Evolutionary conservation across 2,888 invertebrate genomes (phyloP).

Genomic region (Willowsia nigromaculata): DNA sequence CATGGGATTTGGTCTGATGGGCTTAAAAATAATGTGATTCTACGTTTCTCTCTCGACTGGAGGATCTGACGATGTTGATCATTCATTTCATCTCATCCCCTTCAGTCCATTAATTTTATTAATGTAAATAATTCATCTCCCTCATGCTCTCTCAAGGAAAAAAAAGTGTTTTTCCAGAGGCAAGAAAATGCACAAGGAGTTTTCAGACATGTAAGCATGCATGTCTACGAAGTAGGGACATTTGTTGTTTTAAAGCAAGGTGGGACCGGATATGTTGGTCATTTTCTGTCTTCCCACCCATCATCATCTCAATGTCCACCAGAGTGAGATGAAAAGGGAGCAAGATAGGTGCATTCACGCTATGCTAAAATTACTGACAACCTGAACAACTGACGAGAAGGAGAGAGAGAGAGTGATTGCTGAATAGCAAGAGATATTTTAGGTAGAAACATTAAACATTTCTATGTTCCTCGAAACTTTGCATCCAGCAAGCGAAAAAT

Average conservation of each 20-base stretch:
- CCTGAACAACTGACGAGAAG: conserved; percentile 7
- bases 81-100: neutral
- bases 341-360: conserved; percentile 35
- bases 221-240: conserved; percentile 51
- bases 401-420: neutral
- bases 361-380: conserved; percentile 48
- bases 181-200: neutral
- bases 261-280: conserved; percentile 73
- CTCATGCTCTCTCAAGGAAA: conserved; percentile 14
- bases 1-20: neutral
- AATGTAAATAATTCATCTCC: neutral
- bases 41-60: neutral
- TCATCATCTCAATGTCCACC: conserved; percentile 65
- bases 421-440: neutral
- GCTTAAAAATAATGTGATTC: neutral
- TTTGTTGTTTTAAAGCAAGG: conserved; percentile 62
- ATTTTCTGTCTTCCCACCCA: conserved; percentile 69
- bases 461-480: neutral
- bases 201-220: conserved; percentile 54
- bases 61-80: neutral
- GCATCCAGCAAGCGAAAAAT: neutral
- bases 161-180: conserved; percentile 39
- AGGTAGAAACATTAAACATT: neutral
- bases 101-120: neutral
- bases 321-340: conserved; percentile 31